Percentiles rank a stretch among this genome's conserved stretches.
These are phyloP conservation scores for Sorex fumeus DNA, from an alignment of 2,113 vertebrate species.

Conservation along the genomic window DNA sequence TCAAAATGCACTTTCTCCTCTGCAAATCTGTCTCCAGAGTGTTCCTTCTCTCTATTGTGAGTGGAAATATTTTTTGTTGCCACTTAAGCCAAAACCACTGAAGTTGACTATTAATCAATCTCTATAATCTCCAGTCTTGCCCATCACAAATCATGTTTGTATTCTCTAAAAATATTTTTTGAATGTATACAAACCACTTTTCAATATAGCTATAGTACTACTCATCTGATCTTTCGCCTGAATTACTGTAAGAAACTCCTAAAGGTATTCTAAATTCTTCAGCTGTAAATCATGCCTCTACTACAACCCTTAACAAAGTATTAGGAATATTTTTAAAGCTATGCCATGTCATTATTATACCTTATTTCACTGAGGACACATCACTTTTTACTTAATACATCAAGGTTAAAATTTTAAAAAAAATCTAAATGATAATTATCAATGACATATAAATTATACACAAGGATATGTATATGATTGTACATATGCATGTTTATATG, in stretches of 20 bases:
- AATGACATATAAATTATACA: background rate
- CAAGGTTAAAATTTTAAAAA: conserved; percentile 42
- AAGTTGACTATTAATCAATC: background rate
- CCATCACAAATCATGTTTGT: background rate
- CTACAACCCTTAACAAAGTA: background rate
- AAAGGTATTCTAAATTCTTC: background rate
- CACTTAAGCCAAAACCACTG: background rate
- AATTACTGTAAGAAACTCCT: background rate
- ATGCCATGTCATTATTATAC: background rate
- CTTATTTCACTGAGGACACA: conserved; percentile 1
- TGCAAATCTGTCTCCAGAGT: no score
- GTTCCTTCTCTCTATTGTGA: background rate
- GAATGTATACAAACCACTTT: background rate
- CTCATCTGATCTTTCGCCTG: background rate
- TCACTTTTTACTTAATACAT: background rate
- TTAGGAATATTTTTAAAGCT: background rate
- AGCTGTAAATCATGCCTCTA: background rate
- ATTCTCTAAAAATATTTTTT: conserved; percentile 1
- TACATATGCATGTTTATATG: background rate
- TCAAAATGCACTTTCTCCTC: background rate
- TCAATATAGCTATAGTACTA: background rate
- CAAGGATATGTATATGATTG: background rate
- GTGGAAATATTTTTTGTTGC: rapidly evolving
- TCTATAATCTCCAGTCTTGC: background rate
- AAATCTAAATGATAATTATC: background rate